phyloP scores from a whole-genome alignment of 1,140 invertebrate genomes.

The Lepidurus apus region DNA sequence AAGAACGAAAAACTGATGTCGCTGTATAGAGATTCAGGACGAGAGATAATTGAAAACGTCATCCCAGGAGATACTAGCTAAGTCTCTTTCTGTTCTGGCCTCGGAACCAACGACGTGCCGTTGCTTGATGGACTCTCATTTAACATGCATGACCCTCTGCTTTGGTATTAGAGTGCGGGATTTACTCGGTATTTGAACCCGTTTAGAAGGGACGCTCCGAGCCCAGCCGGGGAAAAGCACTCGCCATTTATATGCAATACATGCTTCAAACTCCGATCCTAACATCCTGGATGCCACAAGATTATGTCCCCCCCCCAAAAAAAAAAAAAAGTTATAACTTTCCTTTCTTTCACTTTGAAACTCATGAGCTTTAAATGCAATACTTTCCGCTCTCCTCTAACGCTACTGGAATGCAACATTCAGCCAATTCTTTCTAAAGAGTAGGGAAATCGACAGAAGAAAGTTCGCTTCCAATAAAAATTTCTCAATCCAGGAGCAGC shows the following conservation, averaged over 20 bases:
- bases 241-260: neutral
- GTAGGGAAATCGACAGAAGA: too few species aligned
- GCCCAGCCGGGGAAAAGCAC: neutral
- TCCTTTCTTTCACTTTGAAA: constrained; percentile 3
- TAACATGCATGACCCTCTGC: constrained; percentile 21
- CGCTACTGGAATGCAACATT: neutral
- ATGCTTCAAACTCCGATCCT: neutral
- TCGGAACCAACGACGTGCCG: neutral
- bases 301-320: neutral
- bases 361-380: neutral
- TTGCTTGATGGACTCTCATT: constrained; percentile 10
- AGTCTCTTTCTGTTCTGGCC: neutral
- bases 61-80: neutral
- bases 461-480: too few species aligned
- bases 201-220: neutral
- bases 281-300: neutral
- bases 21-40: constrained; percentile 6
- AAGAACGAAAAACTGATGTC: neutral
- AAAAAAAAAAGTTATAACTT: neutral
- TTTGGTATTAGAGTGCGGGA: constrained; percentile 19
- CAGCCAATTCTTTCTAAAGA: too few species aligned
- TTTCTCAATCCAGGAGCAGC: too few species aligned
- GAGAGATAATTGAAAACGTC: constrained; percentile 9
- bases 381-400: neutral
- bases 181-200: constrained; percentile 2